Percentiles rank a stretch among this genome's conserved stretches.
These are phyloP conservation scores for Pollenia amentaria DNA, from an alignment of 2,888 invertebrate species.

Conservation along the genomic window DNA sequence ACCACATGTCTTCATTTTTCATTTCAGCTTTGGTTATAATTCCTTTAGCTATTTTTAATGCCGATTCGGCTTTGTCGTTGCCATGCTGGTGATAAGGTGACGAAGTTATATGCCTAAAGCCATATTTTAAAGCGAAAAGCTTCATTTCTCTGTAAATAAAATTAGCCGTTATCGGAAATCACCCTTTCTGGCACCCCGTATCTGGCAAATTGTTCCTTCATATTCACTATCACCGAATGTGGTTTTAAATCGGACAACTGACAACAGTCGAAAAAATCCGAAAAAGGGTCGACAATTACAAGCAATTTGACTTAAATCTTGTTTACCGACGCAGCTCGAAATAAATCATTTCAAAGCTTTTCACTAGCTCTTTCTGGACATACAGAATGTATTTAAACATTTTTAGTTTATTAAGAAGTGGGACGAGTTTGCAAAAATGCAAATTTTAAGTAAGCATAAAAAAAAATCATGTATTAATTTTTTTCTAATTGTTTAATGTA, in stretches of 20 bases:
- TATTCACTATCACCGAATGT: neutral
- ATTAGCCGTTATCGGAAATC: conserved; percentile 24
- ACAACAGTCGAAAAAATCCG: conserved; percentile 15
- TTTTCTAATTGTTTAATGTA: too few relatives aligned
- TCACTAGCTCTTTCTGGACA: too few relatives aligned
- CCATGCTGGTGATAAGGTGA: conserved; percentile 35
- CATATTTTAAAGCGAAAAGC: conserved; percentile 11
- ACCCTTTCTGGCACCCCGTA: conserved; percentile 17
- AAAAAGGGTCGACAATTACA: neutral
- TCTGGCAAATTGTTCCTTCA: conserved; percentile 16
- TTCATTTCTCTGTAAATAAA: conserved; percentile 28
- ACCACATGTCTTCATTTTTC: conserved; percentile 4
- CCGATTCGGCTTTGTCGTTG: conserved; percentile 11
- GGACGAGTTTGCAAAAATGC: too few relatives aligned
- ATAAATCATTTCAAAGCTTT: too few relatives aligned
- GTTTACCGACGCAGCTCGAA: too few relatives aligned
- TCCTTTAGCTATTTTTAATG: conserved; percentile 30
- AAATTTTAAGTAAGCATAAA: too few relatives aligned
- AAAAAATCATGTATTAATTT: too few relatives aligned
- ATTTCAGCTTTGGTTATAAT: conserved; percentile 3
- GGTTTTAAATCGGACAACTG: neutral
- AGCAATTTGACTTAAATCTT: conserved; percentile 17
- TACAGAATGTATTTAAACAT: too few relatives aligned
- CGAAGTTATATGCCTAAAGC: too few relatives aligned
- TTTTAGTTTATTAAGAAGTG: too few relatives aligned